These are phyloP conservation scores for Pangasius larnaudii DNA, from an alignment of 2,797 vertebrate species.

Conservation along the genomic window DNA sequence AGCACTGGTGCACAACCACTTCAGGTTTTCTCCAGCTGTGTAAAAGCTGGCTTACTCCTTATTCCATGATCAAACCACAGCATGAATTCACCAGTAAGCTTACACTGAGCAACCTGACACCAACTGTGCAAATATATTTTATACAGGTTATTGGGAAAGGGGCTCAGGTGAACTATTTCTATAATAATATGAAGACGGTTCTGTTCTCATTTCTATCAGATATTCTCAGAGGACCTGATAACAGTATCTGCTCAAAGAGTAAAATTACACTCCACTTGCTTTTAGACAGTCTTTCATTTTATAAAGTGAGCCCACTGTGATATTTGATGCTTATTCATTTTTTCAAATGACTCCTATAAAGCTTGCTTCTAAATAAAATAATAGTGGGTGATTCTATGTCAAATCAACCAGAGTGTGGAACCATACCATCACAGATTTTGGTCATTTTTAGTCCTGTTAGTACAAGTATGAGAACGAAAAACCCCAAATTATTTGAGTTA, in stretches of 20 bases:
- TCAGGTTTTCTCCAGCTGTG: background rate
- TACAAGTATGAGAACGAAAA: background rate
- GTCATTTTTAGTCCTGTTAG: background rate
- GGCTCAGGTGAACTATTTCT: background rate
- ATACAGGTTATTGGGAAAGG: background rate
- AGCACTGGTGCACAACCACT: background rate
- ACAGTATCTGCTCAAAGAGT: background rate
- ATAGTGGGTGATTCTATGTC: background rate
- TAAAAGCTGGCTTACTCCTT: background rate
- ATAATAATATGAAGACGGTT: background rate
- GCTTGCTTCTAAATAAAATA: background rate
- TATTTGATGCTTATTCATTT: background rate
- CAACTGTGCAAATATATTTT: background rate
- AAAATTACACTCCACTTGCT: background rate
- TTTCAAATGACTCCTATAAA: background rate
- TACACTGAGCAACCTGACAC: constrained; percentile 5
- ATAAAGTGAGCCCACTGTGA: background rate
- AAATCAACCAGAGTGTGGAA: background rate
- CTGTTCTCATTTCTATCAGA: constrained; percentile 3
- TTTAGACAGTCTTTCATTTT: background rate
- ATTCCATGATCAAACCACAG: background rate
- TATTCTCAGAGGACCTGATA: background rate
- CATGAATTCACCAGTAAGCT: background rate
- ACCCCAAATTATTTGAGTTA: background rate
- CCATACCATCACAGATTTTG: background rate